phyloP scores from a whole-genome alignment of 1,140 invertebrate genomes.

The Dendroctonus valens region DNA sequence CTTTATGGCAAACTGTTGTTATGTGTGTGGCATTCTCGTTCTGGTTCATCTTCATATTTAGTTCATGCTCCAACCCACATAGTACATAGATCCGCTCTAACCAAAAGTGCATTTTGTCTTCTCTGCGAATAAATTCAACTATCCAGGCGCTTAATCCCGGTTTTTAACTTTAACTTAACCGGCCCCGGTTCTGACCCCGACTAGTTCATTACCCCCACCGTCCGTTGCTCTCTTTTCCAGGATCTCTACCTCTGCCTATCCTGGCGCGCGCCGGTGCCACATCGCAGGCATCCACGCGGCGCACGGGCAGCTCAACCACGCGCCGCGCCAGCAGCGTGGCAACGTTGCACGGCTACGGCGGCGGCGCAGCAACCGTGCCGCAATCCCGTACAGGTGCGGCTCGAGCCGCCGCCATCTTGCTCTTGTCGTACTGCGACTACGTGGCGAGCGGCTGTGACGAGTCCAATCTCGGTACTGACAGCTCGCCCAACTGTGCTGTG shows the following conservation, averaged over 20 bases:
- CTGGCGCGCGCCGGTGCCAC: constrained; percentile 54
- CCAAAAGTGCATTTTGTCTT: too few relatives aligned
- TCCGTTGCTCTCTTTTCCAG: constrained; percentile 40
- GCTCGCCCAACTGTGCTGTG: too few relatives aligned
- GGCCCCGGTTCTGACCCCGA: too few relatives aligned
- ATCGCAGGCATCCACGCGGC: constrained; percentile 68
- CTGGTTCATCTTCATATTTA: too few relatives aligned
- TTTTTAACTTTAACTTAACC: too few relatives aligned
- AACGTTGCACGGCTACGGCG: constrained; percentile 49
- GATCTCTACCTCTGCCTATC: constrained; percentile 47
- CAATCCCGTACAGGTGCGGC: constrained; percentile 84
- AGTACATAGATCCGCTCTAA: too few relatives aligned
- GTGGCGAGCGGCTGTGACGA: background rate
- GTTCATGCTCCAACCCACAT: too few relatives aligned
- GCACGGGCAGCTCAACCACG: constrained; percentile 56
- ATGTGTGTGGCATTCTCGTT: too few relatives aligned
- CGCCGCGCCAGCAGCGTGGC: constrained; percentile 60
- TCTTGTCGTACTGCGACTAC: constrained; percentile 70
- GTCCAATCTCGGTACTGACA: constrained; percentile 9
- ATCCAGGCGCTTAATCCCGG: too few relatives aligned
- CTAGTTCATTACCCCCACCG: too few relatives aligned
- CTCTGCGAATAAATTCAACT: too few relatives aligned
- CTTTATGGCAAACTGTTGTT: too few relatives aligned
- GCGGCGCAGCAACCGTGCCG: constrained; percentile 59
- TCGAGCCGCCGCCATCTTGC: constrained; percentile 84